Percentiles rank a stretch among this genome's conserved stretches.
phyloP scores from a whole-genome alignment of 1,140 invertebrate species.

The Drosophila willistoni region DNA sequence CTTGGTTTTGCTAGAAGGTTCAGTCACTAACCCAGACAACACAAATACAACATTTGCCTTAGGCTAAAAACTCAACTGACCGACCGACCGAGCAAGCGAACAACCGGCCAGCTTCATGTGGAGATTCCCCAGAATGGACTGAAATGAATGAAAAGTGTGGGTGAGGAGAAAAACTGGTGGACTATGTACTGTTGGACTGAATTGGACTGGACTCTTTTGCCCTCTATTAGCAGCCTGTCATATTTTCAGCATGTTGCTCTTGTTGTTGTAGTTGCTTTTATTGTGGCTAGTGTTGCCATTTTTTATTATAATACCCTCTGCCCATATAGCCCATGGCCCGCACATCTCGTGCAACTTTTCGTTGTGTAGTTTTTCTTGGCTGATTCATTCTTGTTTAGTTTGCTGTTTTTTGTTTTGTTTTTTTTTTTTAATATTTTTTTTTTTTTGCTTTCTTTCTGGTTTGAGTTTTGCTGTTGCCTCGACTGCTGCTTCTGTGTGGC shows the following conservation, averaged over 20 bases:
- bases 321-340: not conserved
- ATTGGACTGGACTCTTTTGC: constrained; percentile 36
- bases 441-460: constrained; percentile 16
- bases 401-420: constrained; percentile 10
- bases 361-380: constrained; percentile 43
- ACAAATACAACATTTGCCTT: constrained; percentile 23
- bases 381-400: constrained; percentile 23
- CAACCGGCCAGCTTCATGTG: not conserved
- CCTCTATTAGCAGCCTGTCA: constrained; percentile 52
- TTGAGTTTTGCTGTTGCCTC: constrained; percentile 11
- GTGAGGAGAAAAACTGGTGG: not conserved
- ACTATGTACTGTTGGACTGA: not conserved
- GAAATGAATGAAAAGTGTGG: too few species aligned
- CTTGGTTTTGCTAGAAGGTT: not conserved
- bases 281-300: constrained; percentile 12
- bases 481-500: constrained; percentile 14
- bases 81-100: constrained; percentile 12
- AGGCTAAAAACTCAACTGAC: constrained; percentile 27
- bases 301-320: constrained; percentile 39
- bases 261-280: constrained; percentile 16
- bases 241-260: constrained; percentile 22
- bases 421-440: constrained; percentile 19
- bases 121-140: constrained; percentile 21
- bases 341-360: constrained; percentile 17
- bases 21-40: constrained; percentile 48